Percentiles rank a stretch among this genome's conserved stretches.
Evolutionary conservation across 2,888 invertebrate genomes (phyloP).

Genomic region (Caenorhabditis sulstoni): DNA sequence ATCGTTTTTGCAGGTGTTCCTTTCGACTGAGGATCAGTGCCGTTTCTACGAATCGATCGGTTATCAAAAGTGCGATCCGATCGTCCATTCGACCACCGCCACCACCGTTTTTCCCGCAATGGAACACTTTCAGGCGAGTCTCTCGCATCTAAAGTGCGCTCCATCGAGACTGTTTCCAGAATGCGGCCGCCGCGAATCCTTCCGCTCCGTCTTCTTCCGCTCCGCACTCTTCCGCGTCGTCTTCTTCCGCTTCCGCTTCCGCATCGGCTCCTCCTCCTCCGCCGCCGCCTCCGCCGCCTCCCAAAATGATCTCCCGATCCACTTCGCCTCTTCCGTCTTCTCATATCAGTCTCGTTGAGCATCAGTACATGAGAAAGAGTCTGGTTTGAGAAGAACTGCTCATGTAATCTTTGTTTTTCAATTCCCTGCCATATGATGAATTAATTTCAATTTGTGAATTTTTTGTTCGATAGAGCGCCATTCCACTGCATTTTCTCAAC

Average conservation of each 20-base stretch:
- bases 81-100: conserved; percentile 68
- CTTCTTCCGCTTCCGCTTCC: not conserved
- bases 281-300: conserved; percentile 36
- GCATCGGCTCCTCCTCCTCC: conserved; percentile 27
- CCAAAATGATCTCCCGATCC: conserved; percentile 32
- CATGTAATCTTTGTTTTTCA: too few relatives aligned
- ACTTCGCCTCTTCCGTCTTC: conserved; percentile 31
- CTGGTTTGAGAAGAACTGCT: conserved; percentile 4
- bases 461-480: too few relatives aligned
- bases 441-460: too few relatives aligned
- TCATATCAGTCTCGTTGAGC: conserved; percentile 38
- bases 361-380: conserved; percentile 63
- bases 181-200: conserved; percentile 27
- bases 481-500: too few relatives aligned
- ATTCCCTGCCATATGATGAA: too few relatives aligned
- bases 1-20: conserved; percentile 77
- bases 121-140: conserved; percentile 33
- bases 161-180: conserved; percentile 8
- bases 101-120: conserved; percentile 67
- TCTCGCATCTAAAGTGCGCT: not conserved
- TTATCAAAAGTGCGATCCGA: conserved; percentile 73
- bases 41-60: conserved; percentile 81
- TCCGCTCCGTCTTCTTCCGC: not conserved
- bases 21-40: conserved; percentile 82
- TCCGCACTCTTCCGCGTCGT: too few relatives aligned